Base-by-base conservation (phyloP, 2,797 vertebrate species). In the Lepilemur ruficaudatus region DNA sequence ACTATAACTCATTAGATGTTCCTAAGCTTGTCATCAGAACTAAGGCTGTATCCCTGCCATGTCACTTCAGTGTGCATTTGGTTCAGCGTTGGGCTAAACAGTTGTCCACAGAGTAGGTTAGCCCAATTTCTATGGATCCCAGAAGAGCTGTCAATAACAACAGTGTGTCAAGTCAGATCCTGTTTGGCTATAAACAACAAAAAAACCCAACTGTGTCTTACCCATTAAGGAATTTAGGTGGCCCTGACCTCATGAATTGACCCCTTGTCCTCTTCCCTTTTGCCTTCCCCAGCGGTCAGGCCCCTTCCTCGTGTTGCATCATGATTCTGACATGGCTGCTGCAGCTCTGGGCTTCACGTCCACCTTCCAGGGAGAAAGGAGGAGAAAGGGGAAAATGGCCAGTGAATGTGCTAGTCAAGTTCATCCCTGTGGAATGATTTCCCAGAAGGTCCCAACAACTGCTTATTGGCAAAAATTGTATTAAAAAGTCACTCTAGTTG, bases 161-260 rank as follows among this genome's bases (percentile, higher is more conserved):
- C 25, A 46, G 3, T 30, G 11, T 50, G 38, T 87, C 15, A 57
- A 35, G 11, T 69, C 38, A 35, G 25, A 94, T 57, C 38, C 52
- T 50, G 0, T 41, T 87, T 80, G 25, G 2, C n/a, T 88, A 10
- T 57, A 80, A 83, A 70, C 78, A 90, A 22, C 11, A 80, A 30
- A 93, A 93, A 96, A 94, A 55, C 59, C n/a, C 67, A 95, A 46
- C 38, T 80, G 67, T 88, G 11, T 91, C 23, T 75, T 38, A 52
- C 8, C 38, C 15, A 46, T 32, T 43, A 25, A 85, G 43, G 22
- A 93, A 83, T 25, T 48, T 55, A 38, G 41, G 52, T 85, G 43
- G 28, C 32, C n/a, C 46, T 22, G 9, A 7, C 14, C 38, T 82
- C 35, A 67, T 59, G 10, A 75, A 75, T 5, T n/a, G 3, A 1